Percentiles rank a stretch among this genome's conserved stretches.
Conservation (phyloP, 1,140 invertebrate species). For the Rhizoglyphus robini region DNA sequence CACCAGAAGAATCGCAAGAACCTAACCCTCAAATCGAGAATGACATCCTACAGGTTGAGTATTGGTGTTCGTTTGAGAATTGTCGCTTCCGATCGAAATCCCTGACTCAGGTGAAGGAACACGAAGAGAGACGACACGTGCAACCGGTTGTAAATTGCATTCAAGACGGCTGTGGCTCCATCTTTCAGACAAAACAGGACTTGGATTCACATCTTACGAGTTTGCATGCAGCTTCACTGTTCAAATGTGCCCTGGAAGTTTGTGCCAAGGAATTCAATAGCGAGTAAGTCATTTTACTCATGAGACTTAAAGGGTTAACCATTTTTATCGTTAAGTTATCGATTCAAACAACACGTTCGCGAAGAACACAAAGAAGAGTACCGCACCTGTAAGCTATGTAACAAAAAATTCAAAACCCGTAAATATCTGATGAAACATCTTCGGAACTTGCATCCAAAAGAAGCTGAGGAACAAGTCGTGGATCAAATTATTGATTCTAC, state of each 20-base stretch:
- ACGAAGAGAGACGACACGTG: slow-evolving; percentile 5
- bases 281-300: background rate
- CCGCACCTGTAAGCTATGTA: background rate
- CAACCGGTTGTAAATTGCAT: background rate
- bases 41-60: background rate
- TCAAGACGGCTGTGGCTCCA: background rate
- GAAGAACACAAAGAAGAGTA: slow-evolving; percentile 3
- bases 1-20: background rate
- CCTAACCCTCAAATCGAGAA: background rate
- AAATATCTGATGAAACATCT: slow-evolving; percentile 2
- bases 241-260: background rate
- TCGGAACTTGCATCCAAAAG: background rate
- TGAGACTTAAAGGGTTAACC: background rate
- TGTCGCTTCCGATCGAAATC: background rate
- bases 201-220: background rate
- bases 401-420: slow-evolving; percentile 1
- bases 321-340: background rate
- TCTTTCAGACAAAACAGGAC: slow-evolving; percentile 1
- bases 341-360: background rate
- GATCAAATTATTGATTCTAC: background rate
- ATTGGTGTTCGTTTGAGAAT: background rate
- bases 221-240: background rate
- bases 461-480: background rate
- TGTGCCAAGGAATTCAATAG: background rate
- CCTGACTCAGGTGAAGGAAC: background rate